phyloP scores from a whole-genome alignment of 2,797 vertebrate species.

The Mus caroli region DNA sequence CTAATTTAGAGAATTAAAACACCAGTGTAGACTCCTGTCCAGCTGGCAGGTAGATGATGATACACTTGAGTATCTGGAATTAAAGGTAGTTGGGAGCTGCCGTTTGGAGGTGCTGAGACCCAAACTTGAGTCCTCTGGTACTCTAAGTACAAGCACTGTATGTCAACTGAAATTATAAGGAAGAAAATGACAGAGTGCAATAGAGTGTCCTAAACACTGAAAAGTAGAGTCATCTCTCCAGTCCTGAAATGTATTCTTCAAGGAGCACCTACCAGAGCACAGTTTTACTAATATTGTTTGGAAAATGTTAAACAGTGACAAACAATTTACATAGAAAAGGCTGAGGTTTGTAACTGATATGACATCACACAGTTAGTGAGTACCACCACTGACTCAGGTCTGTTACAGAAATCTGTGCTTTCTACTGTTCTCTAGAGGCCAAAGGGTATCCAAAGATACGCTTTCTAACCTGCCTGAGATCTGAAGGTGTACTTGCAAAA shows the following conservation, averaged over 20 bases:
- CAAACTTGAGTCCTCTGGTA: background rate
- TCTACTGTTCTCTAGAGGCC: background rate
- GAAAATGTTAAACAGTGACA: background rate
- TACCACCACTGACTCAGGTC: background rate
- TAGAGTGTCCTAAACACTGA: background rate
- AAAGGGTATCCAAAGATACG: background rate
- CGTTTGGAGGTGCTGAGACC: background rate
- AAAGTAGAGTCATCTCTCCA: background rate
- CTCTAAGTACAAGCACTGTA: background rate
- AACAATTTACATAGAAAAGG: background rate
- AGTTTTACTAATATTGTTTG: background rate
- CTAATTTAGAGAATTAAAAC: too few species aligned
- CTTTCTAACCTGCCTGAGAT: background rate
- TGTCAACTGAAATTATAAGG: background rate
- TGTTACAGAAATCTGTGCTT: background rate
- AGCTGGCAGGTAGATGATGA: too few species aligned
- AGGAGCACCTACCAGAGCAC: background rate
- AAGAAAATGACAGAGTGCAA: background rate
- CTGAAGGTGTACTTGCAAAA: background rate
- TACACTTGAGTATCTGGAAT: background rate
- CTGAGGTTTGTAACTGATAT: background rate
- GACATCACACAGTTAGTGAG: background rate
- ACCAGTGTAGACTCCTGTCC: too few species aligned
- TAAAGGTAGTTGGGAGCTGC: background rate
- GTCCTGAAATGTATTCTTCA: background rate